Percentiles rank a stretch among this genome's conserved stretches.
These are phyloP conservation scores for Lasioglossum morio DNA, from an alignment of 2,888 invertebrate species.

Conservation along the genomic window DNA sequence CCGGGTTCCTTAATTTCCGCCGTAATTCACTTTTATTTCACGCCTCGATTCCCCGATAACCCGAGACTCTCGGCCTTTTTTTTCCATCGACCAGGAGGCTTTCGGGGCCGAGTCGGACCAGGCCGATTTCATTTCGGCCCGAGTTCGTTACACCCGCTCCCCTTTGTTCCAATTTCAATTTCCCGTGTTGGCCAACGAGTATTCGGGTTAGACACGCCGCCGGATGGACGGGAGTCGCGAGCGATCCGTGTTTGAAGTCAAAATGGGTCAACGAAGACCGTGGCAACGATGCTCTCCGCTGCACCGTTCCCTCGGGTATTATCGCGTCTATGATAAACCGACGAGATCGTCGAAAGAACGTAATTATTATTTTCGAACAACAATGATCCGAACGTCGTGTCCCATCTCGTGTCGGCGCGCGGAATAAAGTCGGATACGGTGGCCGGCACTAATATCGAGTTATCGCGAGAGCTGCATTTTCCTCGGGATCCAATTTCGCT, in stretches of 20 bases:
- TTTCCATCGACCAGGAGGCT: not conserved
- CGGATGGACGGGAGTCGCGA: conserved; percentile 44
- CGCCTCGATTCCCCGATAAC: not conserved
- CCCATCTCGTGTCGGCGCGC: not conserved
- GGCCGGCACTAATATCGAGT: conserved; percentile 18
- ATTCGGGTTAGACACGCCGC: conserved; percentile 34
- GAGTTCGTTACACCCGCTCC: conserved; percentile 48
- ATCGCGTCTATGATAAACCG: not conserved
- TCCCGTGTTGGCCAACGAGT: conserved; percentile 38
- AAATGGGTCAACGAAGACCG: conserved; percentile 50
- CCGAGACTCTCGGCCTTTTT: not conserved
- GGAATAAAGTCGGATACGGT: not conserved
- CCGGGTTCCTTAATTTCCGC: not conserved
- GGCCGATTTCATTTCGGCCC: conserved; percentile 43
- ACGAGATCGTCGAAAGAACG: not conserved
- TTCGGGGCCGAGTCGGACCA: not conserved
- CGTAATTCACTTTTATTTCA: conserved; percentile 30
- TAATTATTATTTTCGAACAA: conserved; percentile 5
- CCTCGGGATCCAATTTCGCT: conserved; percentile 50
- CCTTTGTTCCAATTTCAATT: conserved; percentile 61
- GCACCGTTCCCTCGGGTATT: not conserved
- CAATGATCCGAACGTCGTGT: not conserved
- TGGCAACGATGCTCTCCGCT: conserved; percentile 5
- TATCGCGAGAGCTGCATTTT: conserved; percentile 14
- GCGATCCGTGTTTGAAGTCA: conserved; percentile 48